Base-by-base conservation (phyloP, 2,888 invertebrate species). In the Drosophila emarginata region DNA sequence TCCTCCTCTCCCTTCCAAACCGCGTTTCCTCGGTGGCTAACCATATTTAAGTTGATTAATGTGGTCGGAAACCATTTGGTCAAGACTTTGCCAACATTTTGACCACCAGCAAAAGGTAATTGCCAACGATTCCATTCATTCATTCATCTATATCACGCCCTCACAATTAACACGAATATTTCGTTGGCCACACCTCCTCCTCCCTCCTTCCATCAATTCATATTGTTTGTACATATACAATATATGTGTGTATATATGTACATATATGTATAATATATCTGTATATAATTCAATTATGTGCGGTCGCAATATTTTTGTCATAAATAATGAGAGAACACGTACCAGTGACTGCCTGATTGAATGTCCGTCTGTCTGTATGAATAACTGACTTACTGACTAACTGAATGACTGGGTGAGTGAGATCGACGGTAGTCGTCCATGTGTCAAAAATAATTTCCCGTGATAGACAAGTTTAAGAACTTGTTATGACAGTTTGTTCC, bases 61-160 rank as follows among this genome's bases (percentile, higher is more conserved):
- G 78, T 61, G 52, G n/a, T 52, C 23, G 18, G 9, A 18, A 45
- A 45, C 4, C 9, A 45, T 28, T 28, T 26, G 52, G 15, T 28
- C 23, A 26, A 28, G 39, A 18, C 57, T 7, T 53, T 32, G 53
- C 15, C 28, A 15, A 28, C 53, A 4, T 14, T 11, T 32, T 32
- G 32, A 32, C 32, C 32, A 54, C 53, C 53, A 54, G 53, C 23
- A 12, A 56, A 26, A 54, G n/a, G 65, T 72, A 36, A 57, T 60
- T 37, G 66, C 26, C 50, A 69, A 32, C 61, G 64, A 56, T 63
- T 57, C 66, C 72, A 80, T 71, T 78, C 71, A 64, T 56, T 76
- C 70, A 87, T 84, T 84, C 84, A 88, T 84, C 88, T 86, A 84
- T 70, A 81, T 83, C 88, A 87, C 84, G 88, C 87, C 84, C 81